Evolutionary conservation across 2,797 vertebrate genomes (phyloP).

Genomic region (Balearica regulorum): DNA sequence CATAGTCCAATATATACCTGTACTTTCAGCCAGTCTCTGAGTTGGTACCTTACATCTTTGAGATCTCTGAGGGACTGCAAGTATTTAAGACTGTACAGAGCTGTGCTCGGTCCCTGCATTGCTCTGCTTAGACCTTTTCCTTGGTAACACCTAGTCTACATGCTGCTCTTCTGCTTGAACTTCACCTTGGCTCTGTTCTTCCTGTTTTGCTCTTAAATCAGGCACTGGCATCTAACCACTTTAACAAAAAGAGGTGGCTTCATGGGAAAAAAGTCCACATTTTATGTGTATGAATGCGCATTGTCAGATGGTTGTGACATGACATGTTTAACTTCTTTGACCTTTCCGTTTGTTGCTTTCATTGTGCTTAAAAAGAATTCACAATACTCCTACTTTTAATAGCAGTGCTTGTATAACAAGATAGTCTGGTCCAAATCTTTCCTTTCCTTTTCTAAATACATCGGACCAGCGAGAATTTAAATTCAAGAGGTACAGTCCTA

Average conservation of each 20-base stretch:
- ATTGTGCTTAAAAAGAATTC: not conserved
- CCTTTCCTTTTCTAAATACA: not conserved
- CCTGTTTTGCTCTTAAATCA: not conserved
- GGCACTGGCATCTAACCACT: not conserved
- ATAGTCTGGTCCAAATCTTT: not conserved
- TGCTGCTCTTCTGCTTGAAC: not conserved
- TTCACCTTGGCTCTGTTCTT: not conserved
- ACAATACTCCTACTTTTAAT: not conserved
- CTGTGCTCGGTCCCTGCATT: not conserved
- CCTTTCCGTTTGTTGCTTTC: not conserved
- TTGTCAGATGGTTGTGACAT: not conserved
- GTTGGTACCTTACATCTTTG: not conserved
- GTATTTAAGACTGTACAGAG: not conserved
- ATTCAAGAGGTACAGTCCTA: not conserved
- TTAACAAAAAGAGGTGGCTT: not conserved
- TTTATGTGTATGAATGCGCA: not conserved
- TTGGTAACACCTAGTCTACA: not conserved
- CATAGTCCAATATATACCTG: not conserved
- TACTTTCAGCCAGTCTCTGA: not conserved
- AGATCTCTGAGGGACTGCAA: not conserved
- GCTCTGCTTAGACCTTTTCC: not conserved
- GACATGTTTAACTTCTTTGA: not conserved
- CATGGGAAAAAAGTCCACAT: not conserved
- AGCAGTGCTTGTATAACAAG: no score
- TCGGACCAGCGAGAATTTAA: not conserved